Evolutionary conservation across 2,113 vertebrate genomes (phyloP).

Genomic region (Tyto alba): DNA sequence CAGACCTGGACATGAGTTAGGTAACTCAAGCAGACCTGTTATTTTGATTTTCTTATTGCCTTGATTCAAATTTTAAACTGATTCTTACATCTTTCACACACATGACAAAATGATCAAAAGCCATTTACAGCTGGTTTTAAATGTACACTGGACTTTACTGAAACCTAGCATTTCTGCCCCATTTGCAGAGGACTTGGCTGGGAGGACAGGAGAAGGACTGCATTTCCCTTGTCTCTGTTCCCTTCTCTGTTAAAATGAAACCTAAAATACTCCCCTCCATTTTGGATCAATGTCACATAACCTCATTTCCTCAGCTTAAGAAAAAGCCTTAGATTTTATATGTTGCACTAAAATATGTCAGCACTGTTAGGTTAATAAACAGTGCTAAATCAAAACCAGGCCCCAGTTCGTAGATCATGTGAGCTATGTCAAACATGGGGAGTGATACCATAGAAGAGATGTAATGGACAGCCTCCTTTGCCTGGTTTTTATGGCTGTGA

Average conservation of each 20-base stretch:
- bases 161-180: slow-evolving; percentile 43
- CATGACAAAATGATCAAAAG: not conserved
- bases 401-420: slow-evolving; percentile 51
- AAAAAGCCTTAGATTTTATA: slow-evolving; percentile 69
- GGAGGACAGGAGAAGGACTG: not conserved
- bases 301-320: slow-evolving; percentile 73
- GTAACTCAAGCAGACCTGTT: not conserved
- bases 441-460: slow-evolving; percentile 38
- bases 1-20: not conserved
- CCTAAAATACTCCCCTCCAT: slow-evolving; percentile 60
- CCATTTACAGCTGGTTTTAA: slow-evolving; percentile 19
- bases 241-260: slow-evolving; percentile 40
- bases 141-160: not conserved
- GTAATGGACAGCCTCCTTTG: slow-evolving; percentile 29
- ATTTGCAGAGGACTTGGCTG: slow-evolving; percentile 27
- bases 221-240: not conserved
- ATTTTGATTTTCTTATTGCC: not conserved
- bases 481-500: slow-evolving; percentile 38
- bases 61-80: not conserved
- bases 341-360: slow-evolving; percentile 70
- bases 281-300: slow-evolving; percentile 70
- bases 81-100: not conserved
- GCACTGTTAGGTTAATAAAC: slow-evolving; percentile 59
- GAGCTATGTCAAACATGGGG: slow-evolving; percentile 9
- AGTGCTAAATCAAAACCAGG: slow-evolving; percentile 63